A percentile compares a stretch with the other conserved stretches of the same genome.
Evolutionary conservation across 2,888 invertebrate genomes (phyloP).

Genomic region (Lottia gigantea): DNA sequence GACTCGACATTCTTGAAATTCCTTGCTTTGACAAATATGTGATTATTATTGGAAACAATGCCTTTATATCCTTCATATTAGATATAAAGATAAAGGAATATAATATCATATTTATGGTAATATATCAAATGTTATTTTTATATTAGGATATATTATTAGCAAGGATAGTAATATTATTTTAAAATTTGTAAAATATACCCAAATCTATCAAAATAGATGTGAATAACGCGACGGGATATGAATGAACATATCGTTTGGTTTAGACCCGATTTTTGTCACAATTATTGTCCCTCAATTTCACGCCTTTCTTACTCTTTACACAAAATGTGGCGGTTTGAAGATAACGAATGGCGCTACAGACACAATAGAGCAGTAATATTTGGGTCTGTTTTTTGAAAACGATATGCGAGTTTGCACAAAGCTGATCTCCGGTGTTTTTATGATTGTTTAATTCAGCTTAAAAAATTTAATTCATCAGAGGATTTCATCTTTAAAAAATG

Average conservation of each 20-base stretch:
- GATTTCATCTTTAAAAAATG: too few relatives aligned
- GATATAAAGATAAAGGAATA: too few relatives aligned
- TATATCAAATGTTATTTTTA: too few relatives aligned
- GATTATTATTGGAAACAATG: too few relatives aligned
- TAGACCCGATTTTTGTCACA: background rate
- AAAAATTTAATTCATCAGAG: too few relatives aligned
- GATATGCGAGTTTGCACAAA: conserved; percentile 1
- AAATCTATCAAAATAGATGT: background rate
- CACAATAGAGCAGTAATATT: background rate
- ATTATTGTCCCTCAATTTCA: conserved; percentile 5
- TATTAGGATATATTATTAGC: too few relatives aligned
- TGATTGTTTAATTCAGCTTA: conserved; percentile 1
- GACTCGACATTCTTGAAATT: too few relatives aligned
- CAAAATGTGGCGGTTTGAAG: background rate
- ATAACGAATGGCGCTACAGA: background rate
- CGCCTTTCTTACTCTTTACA: background rate
- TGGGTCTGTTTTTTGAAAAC: background rate
- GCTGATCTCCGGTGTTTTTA: background rate
- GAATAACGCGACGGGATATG: background rate
- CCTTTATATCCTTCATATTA: too few relatives aligned
- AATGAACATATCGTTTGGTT: too few relatives aligned
- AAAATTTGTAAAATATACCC: background rate
- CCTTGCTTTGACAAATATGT: too few relatives aligned
- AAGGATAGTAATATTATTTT: too few relatives aligned
- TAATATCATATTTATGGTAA: too few relatives aligned